Evolutionary conservation across 1,140 invertebrate species (phyloP).

Genomic region (Aphis gossypii): DNA sequence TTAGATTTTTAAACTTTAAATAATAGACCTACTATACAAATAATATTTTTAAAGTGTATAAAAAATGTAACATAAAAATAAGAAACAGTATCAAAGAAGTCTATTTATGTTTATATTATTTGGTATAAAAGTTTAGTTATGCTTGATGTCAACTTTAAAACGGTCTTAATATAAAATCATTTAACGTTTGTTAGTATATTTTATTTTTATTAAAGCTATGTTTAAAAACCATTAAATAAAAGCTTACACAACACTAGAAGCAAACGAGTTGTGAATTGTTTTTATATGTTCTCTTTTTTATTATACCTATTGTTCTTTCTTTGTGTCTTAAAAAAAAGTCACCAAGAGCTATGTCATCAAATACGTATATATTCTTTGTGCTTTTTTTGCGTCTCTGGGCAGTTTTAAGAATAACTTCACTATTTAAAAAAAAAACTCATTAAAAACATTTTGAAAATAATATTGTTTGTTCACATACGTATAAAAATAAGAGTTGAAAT

Average conservation of each 20-base stretch:
- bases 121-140: background rate
- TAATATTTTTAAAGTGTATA: background rate
- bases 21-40: background rate
- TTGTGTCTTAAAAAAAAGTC: slow-evolving; percentile 20
- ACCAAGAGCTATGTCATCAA: slow-evolving; percentile 43
- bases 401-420: slow-evolving; percentile 19
- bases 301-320: background rate
- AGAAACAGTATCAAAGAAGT: background rate
- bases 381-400: background rate
- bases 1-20: background rate
- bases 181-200: slow-evolving; percentile 3
- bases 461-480: background rate
- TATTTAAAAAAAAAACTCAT: background rate
- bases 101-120: background rate
- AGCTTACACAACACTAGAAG: slow-evolving; percentile 12
- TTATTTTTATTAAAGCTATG: slow-evolving; percentile 18
- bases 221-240: slow-evolving; percentile 44
- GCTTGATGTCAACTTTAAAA: slow-evolving; percentile 13
- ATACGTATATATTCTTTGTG: background rate
- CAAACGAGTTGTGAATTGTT: slow-evolving; percentile 35
- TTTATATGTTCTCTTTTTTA: background rate
- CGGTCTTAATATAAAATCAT: background rate
- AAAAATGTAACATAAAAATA: background rate
- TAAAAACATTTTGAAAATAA: background rate
- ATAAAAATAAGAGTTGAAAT: background rate